Evolutionary conservation across 1,140 invertebrate genomes (phyloP), one percentile per base, ranked within the genome.

Genomic region (Octopus sinensis): DNA sequence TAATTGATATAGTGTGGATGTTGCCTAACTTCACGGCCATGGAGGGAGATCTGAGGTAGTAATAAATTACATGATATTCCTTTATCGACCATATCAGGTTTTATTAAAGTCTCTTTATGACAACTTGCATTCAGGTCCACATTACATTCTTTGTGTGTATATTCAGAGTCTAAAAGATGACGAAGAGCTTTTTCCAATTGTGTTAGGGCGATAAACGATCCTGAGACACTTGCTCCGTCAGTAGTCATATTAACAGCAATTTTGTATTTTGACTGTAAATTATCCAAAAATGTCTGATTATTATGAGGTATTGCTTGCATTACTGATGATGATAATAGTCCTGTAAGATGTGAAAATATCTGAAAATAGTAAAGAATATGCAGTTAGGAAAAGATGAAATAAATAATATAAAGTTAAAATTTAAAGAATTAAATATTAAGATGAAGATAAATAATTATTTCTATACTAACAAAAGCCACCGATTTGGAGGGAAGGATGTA

Each of bases 161-260:
- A 73, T 6, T 6, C n/a, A 9, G 43, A 53, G 13, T 43, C 23
- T 51, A 77, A 77, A 9, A 77, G 52, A 51, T 13, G n/a, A 52
- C 52, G 30, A 43, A 77, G 76, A 53, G 43, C 52, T 51, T 77
- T 77, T 77, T 77, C 76, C 6, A 77, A 51, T 4, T 53, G 76
- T 5, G 12, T 79, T 4, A 68, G 23, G 6, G n/a, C 78, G 6
- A 17, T 17, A 43, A 79, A 54, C 6, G 53, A 68, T 7, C 56
- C 78, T 0, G 78, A 68, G 12, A 68, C 56, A 79, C 78, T 56
- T 6, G 53, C n/a, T 56, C 56, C 53, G 4, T 54, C 53, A 7
- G 78, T 79, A 5, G 53, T 79, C 53, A 79, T 53, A 30, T 79
- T 79, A n/a, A 79, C 78, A 54, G 78, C 56, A n/a, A 79, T 43